These are phyloP conservation scores for Acanthisitta chloris DNA, from an alignment of 2,113 vertebrate genomes.

Conservation along the genomic window DNA sequence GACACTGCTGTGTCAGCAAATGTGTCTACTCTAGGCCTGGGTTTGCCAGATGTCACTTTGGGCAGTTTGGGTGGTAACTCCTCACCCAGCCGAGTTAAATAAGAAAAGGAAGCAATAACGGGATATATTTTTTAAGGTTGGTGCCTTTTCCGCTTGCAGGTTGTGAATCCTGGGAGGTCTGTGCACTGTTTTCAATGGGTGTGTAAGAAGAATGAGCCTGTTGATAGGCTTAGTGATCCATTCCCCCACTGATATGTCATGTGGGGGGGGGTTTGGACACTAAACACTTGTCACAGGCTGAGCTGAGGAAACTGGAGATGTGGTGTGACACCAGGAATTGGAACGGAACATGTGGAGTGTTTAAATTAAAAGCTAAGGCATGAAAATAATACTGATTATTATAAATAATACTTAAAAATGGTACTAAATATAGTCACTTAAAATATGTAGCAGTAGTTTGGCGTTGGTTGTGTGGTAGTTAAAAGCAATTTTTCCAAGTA, in stretches of 20 bases:
- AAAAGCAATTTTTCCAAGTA: no score
- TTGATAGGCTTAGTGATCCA: neutral
- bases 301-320: neutral
- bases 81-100: constrained; percentile 38
- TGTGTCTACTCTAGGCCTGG: rapidly evolving
- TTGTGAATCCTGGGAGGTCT: neutral
- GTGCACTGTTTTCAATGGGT: rapidly evolving
- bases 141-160: neutral
- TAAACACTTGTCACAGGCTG: neutral
- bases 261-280: neutral
- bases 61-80: neutral
- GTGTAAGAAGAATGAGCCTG: neutral
- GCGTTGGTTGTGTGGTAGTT: neutral
- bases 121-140: neutral
- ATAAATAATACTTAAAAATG: neutral
- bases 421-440: neutral
- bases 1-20: neutral
- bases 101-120: constrained; percentile 28
- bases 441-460: neutral
- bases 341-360: neutral
- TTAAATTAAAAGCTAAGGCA: neutral
- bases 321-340: neutral
- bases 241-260: neutral
- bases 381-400: neutral
- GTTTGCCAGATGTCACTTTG: neutral